Conservation (phyloP, 2,888 invertebrate genomes). For the Pristionchus maxplancki region DNA sequence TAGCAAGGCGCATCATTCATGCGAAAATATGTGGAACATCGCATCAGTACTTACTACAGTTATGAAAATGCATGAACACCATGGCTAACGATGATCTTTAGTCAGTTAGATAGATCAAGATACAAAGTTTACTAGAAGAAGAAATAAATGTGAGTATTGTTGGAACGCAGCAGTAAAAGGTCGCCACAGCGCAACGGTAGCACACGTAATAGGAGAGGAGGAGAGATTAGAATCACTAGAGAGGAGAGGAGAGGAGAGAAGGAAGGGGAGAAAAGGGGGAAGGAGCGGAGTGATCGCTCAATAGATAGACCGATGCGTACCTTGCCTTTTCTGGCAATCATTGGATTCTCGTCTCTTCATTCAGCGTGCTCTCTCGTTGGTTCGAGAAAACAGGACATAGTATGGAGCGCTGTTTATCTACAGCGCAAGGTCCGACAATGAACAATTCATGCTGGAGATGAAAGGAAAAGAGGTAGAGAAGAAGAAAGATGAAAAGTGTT, state of each 20-base stretch:
- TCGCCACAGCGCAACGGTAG: background rate
- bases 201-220: background rate
- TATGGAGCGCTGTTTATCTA: background rate
- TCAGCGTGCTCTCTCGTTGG: background rate
- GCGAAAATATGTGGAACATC: too few relatives aligned
- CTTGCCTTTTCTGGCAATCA: background rate
- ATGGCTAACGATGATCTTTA: too few relatives aligned
- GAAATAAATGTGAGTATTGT: background rate
- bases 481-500: too few relatives aligned
- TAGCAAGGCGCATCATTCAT: too few relatives aligned
- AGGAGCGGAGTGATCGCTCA: background rate
- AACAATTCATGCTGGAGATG: too few relatives aligned
- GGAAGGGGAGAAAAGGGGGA: background rate
- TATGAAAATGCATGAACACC: too few relatives aligned
- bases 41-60: too few relatives aligned
- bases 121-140: too few relatives aligned
- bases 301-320: too few relatives aligned
- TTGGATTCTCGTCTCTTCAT: background rate
- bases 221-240: slow-evolving; percentile 23
- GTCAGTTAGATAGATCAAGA: too few relatives aligned
- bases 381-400: too few relatives aligned
- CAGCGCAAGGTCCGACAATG: background rate
- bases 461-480: too few relatives aligned
- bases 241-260: background rate
- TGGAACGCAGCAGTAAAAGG: background rate